Conservation (phyloP, 2,113 vertebrate genomes). For the Agapornis roseicollis region DNA sequence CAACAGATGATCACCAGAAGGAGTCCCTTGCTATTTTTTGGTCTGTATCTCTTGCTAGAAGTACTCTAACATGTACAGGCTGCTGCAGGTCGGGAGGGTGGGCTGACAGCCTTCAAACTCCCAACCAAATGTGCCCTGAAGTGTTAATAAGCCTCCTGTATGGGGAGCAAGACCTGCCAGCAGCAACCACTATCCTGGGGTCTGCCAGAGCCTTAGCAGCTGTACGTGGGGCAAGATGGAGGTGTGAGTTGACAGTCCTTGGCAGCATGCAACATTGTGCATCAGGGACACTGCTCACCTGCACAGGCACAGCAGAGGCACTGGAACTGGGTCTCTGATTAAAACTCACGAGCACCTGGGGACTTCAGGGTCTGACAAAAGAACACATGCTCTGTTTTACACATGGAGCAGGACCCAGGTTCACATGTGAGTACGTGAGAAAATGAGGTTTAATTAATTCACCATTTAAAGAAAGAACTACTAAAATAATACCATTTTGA, state of each 20-base stretch:
- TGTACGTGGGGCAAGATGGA: fast-evolving
- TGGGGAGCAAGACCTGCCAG: background rate
- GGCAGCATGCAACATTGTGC: too few species aligned
- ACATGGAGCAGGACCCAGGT: background rate
- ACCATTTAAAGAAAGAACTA: background rate
- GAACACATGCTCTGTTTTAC: background rate
- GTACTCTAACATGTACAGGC: fast-evolving
- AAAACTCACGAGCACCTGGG: background rate
- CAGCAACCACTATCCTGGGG: background rate
- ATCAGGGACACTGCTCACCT: background rate
- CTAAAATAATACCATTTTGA: background rate
- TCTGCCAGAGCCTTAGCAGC: background rate
- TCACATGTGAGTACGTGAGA: background rate
- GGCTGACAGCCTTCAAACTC: background rate
- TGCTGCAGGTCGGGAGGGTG: background rate
- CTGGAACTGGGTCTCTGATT: background rate
- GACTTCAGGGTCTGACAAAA: background rate
- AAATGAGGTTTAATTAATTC: background rate
- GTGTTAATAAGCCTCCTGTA: background rate
- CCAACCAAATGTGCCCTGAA: background rate
- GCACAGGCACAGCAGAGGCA: background rate
- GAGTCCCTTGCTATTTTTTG: background rate
- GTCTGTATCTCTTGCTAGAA: background rate
- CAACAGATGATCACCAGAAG: background rate
- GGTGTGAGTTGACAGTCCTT: background rate